phyloP scores from a whole-genome alignment of 2,113 vertebrate genomes.

The Hassar affinis region DNA sequence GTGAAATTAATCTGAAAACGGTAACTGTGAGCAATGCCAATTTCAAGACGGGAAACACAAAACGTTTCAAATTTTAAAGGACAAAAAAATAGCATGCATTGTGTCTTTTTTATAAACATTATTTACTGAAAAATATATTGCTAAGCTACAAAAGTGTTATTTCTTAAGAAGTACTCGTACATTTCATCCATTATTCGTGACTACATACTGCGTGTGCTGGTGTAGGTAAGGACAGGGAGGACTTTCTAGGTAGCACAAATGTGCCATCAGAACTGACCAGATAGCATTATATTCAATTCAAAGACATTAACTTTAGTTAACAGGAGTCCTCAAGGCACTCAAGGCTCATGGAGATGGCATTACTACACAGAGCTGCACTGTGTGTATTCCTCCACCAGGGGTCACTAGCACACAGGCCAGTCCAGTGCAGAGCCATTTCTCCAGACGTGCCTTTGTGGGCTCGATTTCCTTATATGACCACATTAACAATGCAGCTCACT shows the following conservation, averaged over 20 bases:
- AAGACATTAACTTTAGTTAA: background rate
- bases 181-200: background rate
- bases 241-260: background rate
- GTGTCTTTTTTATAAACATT: background rate
- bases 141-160: background rate
- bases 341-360: background rate
- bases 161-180: background rate
- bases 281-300: background rate
- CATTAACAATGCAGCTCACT: constrained; percentile 33
- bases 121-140: background rate
- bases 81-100: background rate
- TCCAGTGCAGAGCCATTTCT: constrained; percentile 1
- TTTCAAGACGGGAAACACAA: background rate
- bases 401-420: constrained; percentile 38
- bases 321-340: constrained; percentile 17
- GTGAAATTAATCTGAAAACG: background rate
- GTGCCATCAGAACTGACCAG: background rate
- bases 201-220: background rate
- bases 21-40: background rate
- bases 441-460: constrained; percentile 41
- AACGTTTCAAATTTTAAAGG: background rate
- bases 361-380: background rate
- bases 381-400: constrained; percentile 40
- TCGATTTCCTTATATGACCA: constrained; percentile 47
- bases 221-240: background rate